These are phyloP conservation scores for Heliconius hortense DNA, from an alignment of 2,888 invertebrate genomes.

Conservation along the genomic window DNA sequence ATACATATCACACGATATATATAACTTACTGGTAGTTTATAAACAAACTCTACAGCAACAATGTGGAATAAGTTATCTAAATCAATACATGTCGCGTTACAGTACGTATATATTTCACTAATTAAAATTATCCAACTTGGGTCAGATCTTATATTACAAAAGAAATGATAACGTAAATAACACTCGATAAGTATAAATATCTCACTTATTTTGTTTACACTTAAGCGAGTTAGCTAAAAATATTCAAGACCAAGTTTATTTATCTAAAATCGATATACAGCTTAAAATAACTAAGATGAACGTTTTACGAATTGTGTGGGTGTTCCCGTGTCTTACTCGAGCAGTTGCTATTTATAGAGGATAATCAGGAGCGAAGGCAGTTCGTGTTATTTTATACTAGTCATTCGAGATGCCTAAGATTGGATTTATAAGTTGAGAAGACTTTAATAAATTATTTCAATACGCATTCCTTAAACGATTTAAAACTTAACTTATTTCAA, in stretches of 20 bases:
- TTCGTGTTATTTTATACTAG: conserved; percentile 36
- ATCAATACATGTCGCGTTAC: background rate
- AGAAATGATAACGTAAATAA: background rate
- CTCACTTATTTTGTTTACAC: background rate
- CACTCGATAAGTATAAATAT: background rate
- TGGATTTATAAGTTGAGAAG: conserved; percentile 7
- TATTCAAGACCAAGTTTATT: conserved; percentile 23
- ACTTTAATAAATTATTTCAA: background rate
- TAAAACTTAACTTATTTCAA: background rate
- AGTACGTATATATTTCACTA: background rate
- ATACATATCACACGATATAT: background rate
- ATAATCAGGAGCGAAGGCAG: conserved; percentile 42
- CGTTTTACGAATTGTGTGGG: conserved; percentile 58
- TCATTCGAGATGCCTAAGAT: conserved; percentile 26
- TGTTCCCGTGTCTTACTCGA: conserved; percentile 54
- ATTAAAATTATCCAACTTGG: background rate
- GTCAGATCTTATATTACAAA: too few species aligned
- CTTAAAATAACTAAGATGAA: conserved; percentile 53
- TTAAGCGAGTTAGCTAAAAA: conserved; percentile 1
- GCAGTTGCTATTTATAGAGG: conserved; percentile 54
- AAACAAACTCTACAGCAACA: background rate
- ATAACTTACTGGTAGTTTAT: background rate
- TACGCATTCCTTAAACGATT: background rate
- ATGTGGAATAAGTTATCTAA: background rate
- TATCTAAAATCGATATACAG: conserved; percentile 47